phyloP scores from a whole-genome alignment of 2,113 vertebrate genomes.

The Porphyrio hochstetteri region DNA sequence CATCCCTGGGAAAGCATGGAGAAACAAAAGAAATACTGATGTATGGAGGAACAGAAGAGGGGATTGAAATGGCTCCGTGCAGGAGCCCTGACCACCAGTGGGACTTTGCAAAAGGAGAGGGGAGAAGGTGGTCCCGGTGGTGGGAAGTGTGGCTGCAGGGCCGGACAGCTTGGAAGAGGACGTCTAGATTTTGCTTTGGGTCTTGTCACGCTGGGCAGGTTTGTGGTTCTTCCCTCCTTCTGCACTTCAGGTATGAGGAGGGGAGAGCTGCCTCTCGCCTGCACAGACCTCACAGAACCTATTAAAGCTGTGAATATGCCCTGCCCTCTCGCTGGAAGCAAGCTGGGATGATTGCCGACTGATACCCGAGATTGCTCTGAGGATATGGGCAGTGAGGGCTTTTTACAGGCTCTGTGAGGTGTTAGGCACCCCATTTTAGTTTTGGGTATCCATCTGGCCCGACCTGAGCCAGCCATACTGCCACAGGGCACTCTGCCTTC shows the following conservation, averaged over 20 bases:
- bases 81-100: neutral
- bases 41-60: neutral
- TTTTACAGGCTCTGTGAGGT: neutral
- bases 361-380: neutral
- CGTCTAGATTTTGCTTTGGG: neutral
- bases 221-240: neutral
- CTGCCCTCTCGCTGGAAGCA: neutral
- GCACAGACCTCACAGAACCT: fast-evolving
- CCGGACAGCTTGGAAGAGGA: neutral
- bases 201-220: fast-evolving
- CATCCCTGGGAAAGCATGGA: neutral
- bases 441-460: fast-evolving
- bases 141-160: fast-evolving
- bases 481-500: neutral
- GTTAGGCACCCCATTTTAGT: neutral
- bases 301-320: neutral
- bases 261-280: neutral
- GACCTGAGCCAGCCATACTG: fast-evolving
- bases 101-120: neutral
- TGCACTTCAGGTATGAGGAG: fast-evolving
- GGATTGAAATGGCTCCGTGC: neutral
- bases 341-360: fast-evolving
- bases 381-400: neutral
- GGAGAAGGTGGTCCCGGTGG: fast-evolving
- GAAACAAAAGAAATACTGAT: neutral